A percentile compares a stretch with the other conserved stretches of the same genome.
phyloP scores from a whole-genome alignment of 1,140 invertebrate genomes.

The Drosophila malerkotliana region DNA sequence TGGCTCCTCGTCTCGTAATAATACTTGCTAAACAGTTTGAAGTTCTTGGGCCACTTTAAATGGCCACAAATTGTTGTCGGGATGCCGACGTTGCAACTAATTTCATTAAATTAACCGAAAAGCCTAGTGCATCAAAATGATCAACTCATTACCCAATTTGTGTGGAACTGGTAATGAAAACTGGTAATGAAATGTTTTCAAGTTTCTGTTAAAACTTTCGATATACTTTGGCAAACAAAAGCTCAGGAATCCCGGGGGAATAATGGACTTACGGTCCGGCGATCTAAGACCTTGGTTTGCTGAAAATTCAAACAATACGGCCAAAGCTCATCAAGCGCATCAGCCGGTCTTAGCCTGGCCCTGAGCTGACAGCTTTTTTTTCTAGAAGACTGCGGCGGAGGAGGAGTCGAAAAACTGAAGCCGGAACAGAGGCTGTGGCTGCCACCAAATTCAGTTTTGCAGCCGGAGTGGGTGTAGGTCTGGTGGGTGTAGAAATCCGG shows the following conservation, averaged over 20 bases:
- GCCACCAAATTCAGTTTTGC: conserved; percentile 56
- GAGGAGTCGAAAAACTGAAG: conserved; percentile 11
- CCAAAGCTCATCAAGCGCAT: conserved; percentile 73
- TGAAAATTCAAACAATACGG: conserved; percentile 74
- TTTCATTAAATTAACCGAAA: conserved; percentile 40
- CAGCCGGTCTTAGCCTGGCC: conserved; percentile 63
- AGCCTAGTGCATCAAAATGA: conserved; percentile 19
- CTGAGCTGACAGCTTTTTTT: conserved; percentile 48
- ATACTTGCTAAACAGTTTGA: conserved; percentile 61
- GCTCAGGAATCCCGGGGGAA: background rate
- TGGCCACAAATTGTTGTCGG: conserved; percentile 52
- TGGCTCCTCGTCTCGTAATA: conserved; percentile 19
- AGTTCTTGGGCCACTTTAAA: conserved; percentile 51
- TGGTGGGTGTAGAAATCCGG: background rate
- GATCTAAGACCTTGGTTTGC: conserved; percentile 32
- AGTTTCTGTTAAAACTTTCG: conserved; percentile 5
- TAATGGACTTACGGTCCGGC: conserved; percentile 7
- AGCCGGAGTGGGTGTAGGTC: background rate
- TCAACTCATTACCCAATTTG: conserved; percentile 33
- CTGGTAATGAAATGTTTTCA: background rate
- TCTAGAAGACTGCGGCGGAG: conserved; percentile 2
- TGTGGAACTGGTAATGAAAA: background rate
- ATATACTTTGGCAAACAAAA: conserved; percentile 1
- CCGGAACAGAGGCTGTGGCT: conserved; percentile 18
- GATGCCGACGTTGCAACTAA: conserved; percentile 45